A percentile compares a stretch with the other conserved stretches of the same genome.
phyloP scores from a whole-genome alignment of 2,888 invertebrate species.

The Serrognathus titanus region DNA sequence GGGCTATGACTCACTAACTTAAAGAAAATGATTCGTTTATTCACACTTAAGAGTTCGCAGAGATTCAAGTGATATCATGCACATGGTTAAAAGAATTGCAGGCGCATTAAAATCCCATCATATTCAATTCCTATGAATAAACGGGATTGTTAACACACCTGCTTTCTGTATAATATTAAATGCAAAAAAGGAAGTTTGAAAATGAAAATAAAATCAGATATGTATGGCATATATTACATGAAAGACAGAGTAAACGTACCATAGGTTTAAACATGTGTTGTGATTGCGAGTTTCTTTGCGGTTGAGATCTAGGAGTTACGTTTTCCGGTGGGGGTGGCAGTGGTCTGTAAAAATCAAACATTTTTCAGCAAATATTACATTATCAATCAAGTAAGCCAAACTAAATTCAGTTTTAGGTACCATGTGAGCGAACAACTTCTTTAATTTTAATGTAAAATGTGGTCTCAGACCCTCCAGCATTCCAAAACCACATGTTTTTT shows the following conservation, averaged over 20 bases:
- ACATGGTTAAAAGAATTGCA: too few relatives aligned
- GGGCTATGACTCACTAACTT: too few relatives aligned
- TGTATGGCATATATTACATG: too few relatives aligned
- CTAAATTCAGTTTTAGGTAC: too few relatives aligned
- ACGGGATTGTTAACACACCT: background rate
- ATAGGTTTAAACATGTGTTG: slow-evolving; percentile 85
- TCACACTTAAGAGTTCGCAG: too few relatives aligned
- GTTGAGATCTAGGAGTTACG: slow-evolving; percentile 56
- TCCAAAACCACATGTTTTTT: too few relatives aligned
- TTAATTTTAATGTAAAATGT: too few relatives aligned
- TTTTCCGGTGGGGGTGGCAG: slow-evolving; percentile 81
- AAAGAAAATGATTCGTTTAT: too few relatives aligned
- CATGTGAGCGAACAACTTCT: too few relatives aligned
- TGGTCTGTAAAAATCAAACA: slow-evolving; percentile 54
- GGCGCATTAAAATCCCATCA: background rate
- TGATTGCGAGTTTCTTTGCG: slow-evolving; percentile 78
- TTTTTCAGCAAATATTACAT: background rate
- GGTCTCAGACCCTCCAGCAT: too few relatives aligned
- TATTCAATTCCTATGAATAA: background rate
- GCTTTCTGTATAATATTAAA: background rate
- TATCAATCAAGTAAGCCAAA: too few relatives aligned
- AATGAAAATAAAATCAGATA: background rate
- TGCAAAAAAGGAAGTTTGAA: background rate
- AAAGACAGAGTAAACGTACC: slow-evolving; percentile 53
- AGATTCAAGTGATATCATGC: too few relatives aligned